Evolutionary conservation across 2,888 invertebrate species (phyloP).

Genomic region (Chirona hameri): DNA sequence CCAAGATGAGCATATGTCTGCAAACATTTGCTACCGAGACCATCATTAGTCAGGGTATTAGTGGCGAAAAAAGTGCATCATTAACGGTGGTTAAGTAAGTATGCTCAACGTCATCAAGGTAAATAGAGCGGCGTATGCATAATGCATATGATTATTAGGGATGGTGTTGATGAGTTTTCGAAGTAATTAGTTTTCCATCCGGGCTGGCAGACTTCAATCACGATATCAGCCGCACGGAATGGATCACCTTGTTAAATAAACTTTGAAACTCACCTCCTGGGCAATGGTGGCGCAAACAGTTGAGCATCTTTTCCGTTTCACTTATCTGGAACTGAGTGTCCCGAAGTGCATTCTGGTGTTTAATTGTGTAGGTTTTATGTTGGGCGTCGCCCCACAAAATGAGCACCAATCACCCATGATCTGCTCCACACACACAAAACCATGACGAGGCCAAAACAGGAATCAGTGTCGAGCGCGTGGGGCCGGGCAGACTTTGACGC

Average conservation of each 20-base stretch:
- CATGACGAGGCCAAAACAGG: neutral
- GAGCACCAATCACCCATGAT: neutral
- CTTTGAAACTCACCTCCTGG: too few species aligned
- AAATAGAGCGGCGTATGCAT: neutral
- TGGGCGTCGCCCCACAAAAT: neutral
- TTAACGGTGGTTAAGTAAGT: too few species aligned
- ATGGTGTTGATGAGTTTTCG: conserved; percentile 5
- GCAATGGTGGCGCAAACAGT: too few species aligned
- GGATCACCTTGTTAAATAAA: too few species aligned
- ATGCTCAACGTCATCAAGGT: too few species aligned
- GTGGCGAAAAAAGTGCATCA: too few species aligned
- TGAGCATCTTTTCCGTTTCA: too few species aligned
- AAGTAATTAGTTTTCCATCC: neutral
- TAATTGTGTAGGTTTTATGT: neutral
- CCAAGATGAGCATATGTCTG: too few species aligned
- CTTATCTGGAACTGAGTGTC: neutral
- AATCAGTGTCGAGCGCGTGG: neutral
- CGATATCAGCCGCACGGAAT: neutral
- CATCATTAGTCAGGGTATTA: too few species aligned
- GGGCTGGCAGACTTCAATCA: neutral
- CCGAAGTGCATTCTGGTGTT: neutral
- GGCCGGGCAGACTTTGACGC: neutral
- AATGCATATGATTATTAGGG: neutral
- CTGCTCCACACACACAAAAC: neutral
- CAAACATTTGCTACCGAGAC: too few species aligned